Evolutionary conservation across 2,888 invertebrate genomes (phyloP).

Genomic region (Caenorhabditis parvicauda): DNA sequence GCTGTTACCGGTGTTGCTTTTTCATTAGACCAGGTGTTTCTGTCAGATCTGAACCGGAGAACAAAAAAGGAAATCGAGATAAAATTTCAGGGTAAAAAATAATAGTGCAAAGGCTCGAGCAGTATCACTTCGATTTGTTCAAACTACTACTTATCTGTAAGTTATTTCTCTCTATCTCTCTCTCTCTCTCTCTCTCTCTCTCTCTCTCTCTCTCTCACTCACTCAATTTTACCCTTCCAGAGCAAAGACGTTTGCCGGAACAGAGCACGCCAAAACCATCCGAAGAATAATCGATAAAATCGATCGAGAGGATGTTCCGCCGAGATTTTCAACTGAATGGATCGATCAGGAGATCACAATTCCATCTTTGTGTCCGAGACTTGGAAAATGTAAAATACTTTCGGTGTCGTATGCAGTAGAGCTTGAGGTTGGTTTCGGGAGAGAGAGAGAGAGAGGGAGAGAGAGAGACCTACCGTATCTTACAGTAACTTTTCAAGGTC

Average conservation of each 20-base stretch:
- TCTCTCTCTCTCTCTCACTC: not conserved
- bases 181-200: not conserved
- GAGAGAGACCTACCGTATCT: no score
- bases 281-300: conserved; percentile 38
- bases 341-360: conserved; percentile 38
- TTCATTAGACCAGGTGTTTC: no score
- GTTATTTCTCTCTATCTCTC: not conserved
- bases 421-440: conserved; percentile 41
- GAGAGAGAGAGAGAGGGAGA: not conserved
- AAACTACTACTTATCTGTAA: conserved; percentile 34
- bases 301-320: conserved; percentile 31
- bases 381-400: conserved; percentile 57
- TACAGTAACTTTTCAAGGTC: conserved; percentile 26
- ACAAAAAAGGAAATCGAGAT: not conserved
- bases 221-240: conserved; percentile 27
- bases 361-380: conserved; percentile 57
- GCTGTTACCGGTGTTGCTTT: no score
- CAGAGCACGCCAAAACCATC: conserved; percentile 52
- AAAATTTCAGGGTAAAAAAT: conserved; percentile 27
- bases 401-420: conserved; percentile 56
- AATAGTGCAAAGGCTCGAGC: conserved; percentile 24
- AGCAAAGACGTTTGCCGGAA: conserved; percentile 61
- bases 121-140: conserved; percentile 25
- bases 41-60: no score
- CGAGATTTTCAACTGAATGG: conserved; percentile 33